Evolutionary conservation across 2,888 invertebrate genomes (phyloP).

Genomic region (Blomia tropicalis): DNA sequence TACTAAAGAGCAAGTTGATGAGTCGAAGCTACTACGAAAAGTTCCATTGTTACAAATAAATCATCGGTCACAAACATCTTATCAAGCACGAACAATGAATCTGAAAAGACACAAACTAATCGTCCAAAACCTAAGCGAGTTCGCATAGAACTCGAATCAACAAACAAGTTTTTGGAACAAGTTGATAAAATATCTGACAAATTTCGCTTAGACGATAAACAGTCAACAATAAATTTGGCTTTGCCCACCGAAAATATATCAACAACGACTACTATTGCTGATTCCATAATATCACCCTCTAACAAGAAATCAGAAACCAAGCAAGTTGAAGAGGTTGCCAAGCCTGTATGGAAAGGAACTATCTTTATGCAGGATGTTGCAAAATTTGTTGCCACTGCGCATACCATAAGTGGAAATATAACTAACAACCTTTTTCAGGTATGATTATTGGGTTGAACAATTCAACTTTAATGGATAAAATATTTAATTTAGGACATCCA

Average conservation of each 20-base stretch:
- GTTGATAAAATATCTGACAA: slow-evolving; percentile 18
- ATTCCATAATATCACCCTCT: slow-evolving; percentile 14
- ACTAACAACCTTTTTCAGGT: slow-evolving; percentile 1
- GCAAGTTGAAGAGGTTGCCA: slow-evolving; percentile 7
- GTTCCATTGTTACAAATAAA: too few relatives aligned
- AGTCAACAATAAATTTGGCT: background rate
- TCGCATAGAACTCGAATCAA: slow-evolving; percentile 20
- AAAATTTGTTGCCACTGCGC: slow-evolving; percentile 63
- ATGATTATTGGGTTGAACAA: background rate
- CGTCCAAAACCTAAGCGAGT: slow-evolving; percentile 21
- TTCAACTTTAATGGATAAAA: background rate
- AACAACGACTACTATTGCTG: background rate
- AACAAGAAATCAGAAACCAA: background rate
- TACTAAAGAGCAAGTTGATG: slow-evolving; percentile 35
- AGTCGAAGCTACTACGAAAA: slow-evolving; percentile 31
- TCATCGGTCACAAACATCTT: too few relatives aligned
- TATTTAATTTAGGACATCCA: slow-evolving; percentile 44
- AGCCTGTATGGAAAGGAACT: slow-evolving; percentile 59
- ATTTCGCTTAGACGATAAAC: background rate
- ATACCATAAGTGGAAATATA: slow-evolving; percentile 47
- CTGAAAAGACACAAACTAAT: background rate
- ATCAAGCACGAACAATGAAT: too few relatives aligned
- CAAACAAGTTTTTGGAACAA: slow-evolving; percentile 17
- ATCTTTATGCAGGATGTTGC: slow-evolving; percentile 81
- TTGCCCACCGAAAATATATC: background rate